Base-by-base conservation (phyloP, 2,113 vertebrate genomes). In the Scomber colias region DNA sequence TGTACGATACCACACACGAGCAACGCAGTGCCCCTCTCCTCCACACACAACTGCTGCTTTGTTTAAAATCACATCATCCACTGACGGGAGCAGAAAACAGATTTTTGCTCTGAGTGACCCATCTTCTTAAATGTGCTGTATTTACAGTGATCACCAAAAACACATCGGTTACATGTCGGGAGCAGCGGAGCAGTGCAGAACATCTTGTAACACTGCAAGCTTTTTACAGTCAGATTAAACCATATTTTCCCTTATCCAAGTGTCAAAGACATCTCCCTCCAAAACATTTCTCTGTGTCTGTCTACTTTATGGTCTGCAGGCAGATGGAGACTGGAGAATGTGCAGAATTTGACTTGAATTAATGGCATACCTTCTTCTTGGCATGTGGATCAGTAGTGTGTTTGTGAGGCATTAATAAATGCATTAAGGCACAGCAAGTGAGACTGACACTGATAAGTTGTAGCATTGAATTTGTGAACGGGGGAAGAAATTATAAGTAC, bases 341-440 rank as follows among this genome's bases (percentile, higher is more conserved):
- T 77, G 66, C 16, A 44, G 69, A 16, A 64, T 67, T 66, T 8
- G 45, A 74, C 62, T 71, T 74, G 45, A 40, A 31, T 74, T 76
- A 60, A 75, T 65, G 82, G 77, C 70, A 53, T 83, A 81, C 82
- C 82, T 81, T 89, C 68, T 56, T 84, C 79, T 81, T 73, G 77
- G 70, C 77, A 71, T 70, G 60, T 80, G 55, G 63, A 11, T 91
- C 89, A 81, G 79, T 80, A 82, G 82, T 91, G 87, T 89, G 85
- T 91, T 75, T 72, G 90, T 86, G 88, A 91, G 70, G 87, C 89
- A 90, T 94, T 92, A 59, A 81, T 82, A 89, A 91, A 95, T 91
- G 90, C 86, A 15, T 91, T 95, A 96, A 96, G 95, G 95, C 95
- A 96, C 95, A 94, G 94, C 91, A 90, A 95, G 92, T 93, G 89